Evolutionary conservation across 1,140 invertebrate species (phyloP), one percentile per base, ranked within the genome.

Genomic region (Saxidomus purpurata): DNA sequence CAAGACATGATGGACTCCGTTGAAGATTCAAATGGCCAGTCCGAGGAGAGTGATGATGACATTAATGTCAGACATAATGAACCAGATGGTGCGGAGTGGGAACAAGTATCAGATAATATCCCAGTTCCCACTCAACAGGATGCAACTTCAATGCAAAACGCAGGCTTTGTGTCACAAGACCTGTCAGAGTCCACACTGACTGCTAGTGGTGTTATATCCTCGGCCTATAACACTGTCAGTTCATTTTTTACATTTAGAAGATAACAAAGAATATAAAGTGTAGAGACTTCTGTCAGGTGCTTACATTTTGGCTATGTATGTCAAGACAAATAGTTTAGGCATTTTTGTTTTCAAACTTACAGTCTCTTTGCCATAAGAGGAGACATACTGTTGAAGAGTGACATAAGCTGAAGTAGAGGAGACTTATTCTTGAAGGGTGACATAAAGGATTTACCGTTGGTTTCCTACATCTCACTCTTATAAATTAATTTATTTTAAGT

Each of bases 1-100:
- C 80, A 89, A 49, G 87, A 89, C 52, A 89, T 89, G 87, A 89
- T 89, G 69, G 80, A 89, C 38, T 89, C 87, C 1, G 87, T 89
- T 4, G 87, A 89, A 43, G 87, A 89, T 71, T 84, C 81, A 6
- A 84, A 79, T n/a, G 81, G 87, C 47, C 79, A 83, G 15, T 89
- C 87, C 19, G 87, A 89, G 13, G 87, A 89, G 36, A 83, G 79
- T 77, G 87, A 89, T 9, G 87, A 89, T 40, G 87, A 89, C 47
- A 3, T 76, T 17, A 38, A 9, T 36, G 22, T 28, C 25, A 19
- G 47, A 3, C 31, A 49, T 59, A 69, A 63, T 40, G 87, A 89
- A 61, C 67, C 71, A 17, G 87, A 89, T 47, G 17, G 34, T 36
- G 36, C n/a, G 1, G 87, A 83, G 9, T 89, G 87, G 87, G 87